A percentile compares a stretch with the other conserved stretches of the same genome.
Evolutionary conservation across 2,888 invertebrate genomes (phyloP).

Genomic region (Amphimallon solstitiale): DNA sequence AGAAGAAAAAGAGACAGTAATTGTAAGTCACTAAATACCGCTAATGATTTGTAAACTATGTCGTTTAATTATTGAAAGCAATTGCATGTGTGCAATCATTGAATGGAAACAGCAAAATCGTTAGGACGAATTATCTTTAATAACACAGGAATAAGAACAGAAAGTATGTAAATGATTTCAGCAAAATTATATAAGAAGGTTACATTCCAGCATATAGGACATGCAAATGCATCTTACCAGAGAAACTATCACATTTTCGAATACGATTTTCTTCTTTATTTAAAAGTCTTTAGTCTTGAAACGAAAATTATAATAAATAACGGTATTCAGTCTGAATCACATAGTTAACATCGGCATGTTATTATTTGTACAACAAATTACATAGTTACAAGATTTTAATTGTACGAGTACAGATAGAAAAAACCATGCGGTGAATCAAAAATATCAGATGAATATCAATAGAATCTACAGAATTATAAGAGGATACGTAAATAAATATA

Average conservation of each 20-base stretch:
- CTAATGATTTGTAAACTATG: too few relatives aligned
- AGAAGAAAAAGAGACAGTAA: too few relatives aligned
- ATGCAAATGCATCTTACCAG: background rate
- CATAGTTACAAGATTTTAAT: slow-evolving; percentile 25
- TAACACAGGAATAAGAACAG: background rate
- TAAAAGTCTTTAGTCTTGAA: background rate
- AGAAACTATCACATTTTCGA: background rate
- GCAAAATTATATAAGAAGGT: background rate
- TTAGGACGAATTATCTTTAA: background rate
- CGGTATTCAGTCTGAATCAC: slow-evolving; percentile 8
- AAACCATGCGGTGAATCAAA: slow-evolving; percentile 12
- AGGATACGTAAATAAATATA: too few relatives aligned
- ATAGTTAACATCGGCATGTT: slow-evolving; percentile 8
- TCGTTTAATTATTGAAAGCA: background rate
- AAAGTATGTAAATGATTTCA: background rate
- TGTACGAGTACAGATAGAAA: slow-evolving; percentile 2
- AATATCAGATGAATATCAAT: slow-evolving; percentile 2
- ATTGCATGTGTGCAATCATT: background rate
- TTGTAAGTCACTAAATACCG: too few relatives aligned
- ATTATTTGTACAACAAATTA: slow-evolving; percentile 26
- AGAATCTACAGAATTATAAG: too few relatives aligned
- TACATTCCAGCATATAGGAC: background rate
- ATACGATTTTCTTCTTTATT: slow-evolving; percentile 13
- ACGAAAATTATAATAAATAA: slow-evolving; percentile 24
- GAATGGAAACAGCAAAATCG: background rate